phyloP scores from a whole-genome alignment of 2,113 vertebrate genomes.

The Dromas ardeola region DNA sequence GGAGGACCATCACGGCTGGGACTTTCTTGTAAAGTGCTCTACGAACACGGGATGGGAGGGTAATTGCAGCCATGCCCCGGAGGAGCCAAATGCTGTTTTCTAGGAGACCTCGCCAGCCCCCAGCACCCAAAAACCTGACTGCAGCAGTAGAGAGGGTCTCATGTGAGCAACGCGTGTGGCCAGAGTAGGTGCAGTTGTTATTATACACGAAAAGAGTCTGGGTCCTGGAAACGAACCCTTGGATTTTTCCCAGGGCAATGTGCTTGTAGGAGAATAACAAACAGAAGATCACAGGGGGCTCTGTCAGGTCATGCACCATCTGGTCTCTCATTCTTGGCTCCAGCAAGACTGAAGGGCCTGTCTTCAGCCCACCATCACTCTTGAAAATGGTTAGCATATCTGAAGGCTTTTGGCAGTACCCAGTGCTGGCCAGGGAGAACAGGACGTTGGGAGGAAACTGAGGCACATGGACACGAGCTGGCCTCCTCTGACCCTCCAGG shows the following conservation, averaged over 20 bases:
- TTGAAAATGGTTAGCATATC: slow-evolving; percentile 23
- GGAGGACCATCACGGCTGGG: background rate
- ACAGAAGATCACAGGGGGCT: slow-evolving; percentile 37
- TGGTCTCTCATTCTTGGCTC: slow-evolving; percentile 40
- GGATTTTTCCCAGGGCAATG: slow-evolving; percentile 12
- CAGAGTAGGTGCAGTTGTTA: slow-evolving; percentile 18
- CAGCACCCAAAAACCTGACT: background rate
- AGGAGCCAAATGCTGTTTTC: background rate
- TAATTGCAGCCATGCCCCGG: background rate
- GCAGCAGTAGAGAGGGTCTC: background rate
- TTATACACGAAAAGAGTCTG: background rate
- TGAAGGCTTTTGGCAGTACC: background rate
- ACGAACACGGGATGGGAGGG: background rate
- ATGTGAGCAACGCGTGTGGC: background rate
- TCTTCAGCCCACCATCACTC: slow-evolving; percentile 15
- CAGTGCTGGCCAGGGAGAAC: background rate
- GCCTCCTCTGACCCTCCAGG: background rate
- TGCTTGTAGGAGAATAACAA: slow-evolving; percentile 34
- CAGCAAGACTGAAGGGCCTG: background rate
- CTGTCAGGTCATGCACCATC: slow-evolving; percentile 27
- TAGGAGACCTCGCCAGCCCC: background rate
- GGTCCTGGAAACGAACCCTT: slow-evolving; percentile 2
- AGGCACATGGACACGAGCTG: background rate
- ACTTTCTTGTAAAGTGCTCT: background rate
- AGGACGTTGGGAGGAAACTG: background rate